phyloP scores from a whole-genome alignment of 1,140 invertebrate species.

The Drosophila ambigua region DNA sequence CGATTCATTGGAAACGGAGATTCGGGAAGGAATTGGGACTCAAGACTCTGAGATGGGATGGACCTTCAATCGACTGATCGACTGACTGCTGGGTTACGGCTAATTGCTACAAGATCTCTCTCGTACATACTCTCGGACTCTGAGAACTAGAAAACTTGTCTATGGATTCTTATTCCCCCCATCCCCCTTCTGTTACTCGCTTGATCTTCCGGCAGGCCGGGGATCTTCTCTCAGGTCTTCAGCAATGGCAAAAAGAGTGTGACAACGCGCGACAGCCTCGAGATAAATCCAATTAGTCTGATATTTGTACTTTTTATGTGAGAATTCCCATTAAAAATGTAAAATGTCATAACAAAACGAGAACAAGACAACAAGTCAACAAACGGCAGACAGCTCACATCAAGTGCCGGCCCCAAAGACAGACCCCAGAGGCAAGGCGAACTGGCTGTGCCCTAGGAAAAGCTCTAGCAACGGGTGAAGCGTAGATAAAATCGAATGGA shows the following conservation, averaged over 20 bases:
- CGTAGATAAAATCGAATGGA: neutral
- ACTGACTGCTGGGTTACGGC: constrained; percentile 58
- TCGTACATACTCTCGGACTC: constrained; percentile 10
- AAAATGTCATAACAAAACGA: constrained; percentile 81
- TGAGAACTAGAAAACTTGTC: constrained; percentile 42
- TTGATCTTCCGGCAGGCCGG: constrained; percentile 71
- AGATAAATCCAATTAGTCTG: constrained; percentile 84
- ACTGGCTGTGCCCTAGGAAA: constrained; percentile 26
- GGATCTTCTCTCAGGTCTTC: neutral
- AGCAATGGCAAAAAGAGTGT: constrained; percentile 68
- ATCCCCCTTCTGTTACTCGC: constrained; percentile 14
- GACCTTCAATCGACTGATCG: too few relatives aligned
- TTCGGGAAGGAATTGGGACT: constrained; percentile 71
- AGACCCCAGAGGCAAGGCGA: constrained; percentile 15
- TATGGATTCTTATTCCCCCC: constrained; percentile 32
- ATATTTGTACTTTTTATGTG: constrained; percentile 84
- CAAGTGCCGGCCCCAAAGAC: constrained; percentile 16
- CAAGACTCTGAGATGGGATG: constrained; percentile 24
- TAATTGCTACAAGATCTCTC: constrained; percentile 68
- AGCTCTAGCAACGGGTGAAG: too few relatives aligned
- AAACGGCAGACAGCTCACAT: constrained; percentile 42
- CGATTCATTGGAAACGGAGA: constrained; percentile 76
- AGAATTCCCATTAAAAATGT: constrained; percentile 83
- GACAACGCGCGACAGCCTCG: constrained; percentile 80
- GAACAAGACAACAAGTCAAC: constrained; percentile 76